Evolutionary conservation across 2,113 vertebrate species (phyloP).

Genomic region (Lepus timidus): DNA sequence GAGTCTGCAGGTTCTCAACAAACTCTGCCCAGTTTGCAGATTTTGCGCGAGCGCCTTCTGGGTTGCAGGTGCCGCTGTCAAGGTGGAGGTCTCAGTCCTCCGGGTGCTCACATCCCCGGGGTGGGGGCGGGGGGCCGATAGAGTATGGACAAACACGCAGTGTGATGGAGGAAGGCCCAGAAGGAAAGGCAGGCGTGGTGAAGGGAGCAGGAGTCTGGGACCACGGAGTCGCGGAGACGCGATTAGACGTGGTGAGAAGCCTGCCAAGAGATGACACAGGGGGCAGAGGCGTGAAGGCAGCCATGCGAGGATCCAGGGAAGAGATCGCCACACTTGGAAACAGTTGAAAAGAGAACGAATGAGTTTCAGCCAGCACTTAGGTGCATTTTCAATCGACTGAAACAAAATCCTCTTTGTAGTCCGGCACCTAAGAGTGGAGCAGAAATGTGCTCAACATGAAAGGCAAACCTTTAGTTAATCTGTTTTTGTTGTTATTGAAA

Average conservation of each 20-base stretch:
- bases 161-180: not conserved
- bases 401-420: constrained; percentile 78
- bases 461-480: constrained; percentile 76
- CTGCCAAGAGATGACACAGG: not conserved
- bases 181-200: not conserved
- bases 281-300: constrained; percentile 27
- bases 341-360: constrained; percentile 53
- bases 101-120: not conserved
- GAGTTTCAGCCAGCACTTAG: constrained; percentile 35
- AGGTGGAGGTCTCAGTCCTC: not conserved
- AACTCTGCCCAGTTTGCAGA: not conserved
- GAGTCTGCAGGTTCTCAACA: not conserved
- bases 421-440: constrained; percentile 53
- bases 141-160: not conserved
- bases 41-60: accelerated
- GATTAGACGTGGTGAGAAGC: not conserved
- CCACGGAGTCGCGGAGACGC: not conserved
- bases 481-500: constrained; percentile 75
- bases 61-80: not conserved
- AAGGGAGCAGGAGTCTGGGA: too few species aligned
- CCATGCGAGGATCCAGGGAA: constrained; percentile 45
- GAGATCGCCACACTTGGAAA: constrained; percentile 66
- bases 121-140: not conserved
- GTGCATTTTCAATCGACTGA: constrained; percentile 62
- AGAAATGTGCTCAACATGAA: constrained; percentile 71